phyloP scores from a whole-genome alignment of 1,140 invertebrate species.

The Polypedilum pembai region DNA sequence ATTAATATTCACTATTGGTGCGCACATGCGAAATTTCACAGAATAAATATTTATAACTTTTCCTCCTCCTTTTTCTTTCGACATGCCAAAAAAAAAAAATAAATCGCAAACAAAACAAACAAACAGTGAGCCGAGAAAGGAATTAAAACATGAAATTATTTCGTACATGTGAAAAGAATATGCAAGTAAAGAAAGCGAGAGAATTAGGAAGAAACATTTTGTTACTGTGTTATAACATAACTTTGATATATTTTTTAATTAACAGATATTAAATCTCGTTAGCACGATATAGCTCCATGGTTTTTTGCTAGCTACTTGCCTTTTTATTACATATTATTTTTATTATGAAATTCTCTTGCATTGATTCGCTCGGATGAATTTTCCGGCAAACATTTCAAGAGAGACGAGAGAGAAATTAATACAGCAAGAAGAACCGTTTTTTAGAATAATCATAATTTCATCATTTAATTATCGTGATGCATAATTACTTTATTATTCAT shows the following conservation, averaged over 20 bases:
- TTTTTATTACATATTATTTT: not conserved
- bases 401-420: not conserved
- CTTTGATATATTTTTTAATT: too few species aligned
- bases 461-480: conserved; percentile 13
- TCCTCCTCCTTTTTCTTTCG: not conserved
- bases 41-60: not conserved
- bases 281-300: not conserved
- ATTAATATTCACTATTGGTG: conserved; percentile 18
- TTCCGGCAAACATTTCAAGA: not conserved
- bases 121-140: too few species aligned
- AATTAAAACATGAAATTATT: too few species aligned
- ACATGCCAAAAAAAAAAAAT: conserved; percentile 2
- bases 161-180: too few species aligned
- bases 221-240: too few species aligned
- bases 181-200: too few species aligned
- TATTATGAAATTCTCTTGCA: not conserved
- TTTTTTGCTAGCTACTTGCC: not conserved
- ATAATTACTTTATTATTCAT: conserved; percentile 20
- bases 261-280: not conserved
- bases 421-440: not conserved
- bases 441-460: not conserved
- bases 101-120: too few species aligned
- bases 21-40: not conserved
- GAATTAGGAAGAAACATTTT: too few species aligned
- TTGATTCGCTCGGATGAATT: not conserved